Evolutionary conservation across 2,797 vertebrate species (phyloP).

Genomic region (Sebastolobus altivelis): DNA sequence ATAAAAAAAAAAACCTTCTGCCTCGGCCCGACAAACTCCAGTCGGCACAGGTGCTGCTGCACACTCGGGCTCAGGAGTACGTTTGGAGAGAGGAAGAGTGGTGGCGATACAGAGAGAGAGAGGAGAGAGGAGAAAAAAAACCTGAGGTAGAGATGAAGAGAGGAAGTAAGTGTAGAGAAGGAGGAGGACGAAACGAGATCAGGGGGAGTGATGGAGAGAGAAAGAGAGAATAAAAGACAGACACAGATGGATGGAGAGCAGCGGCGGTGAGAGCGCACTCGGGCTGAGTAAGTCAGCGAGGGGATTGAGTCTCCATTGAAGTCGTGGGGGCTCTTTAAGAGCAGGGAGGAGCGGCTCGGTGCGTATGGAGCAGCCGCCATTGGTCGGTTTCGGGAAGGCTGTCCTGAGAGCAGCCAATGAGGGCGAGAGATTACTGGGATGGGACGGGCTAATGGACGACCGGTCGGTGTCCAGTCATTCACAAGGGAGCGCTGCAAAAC

Average conservation of each 20-base stretch:
- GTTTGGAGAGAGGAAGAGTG: constrained; percentile 28
- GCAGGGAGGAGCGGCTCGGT: constrained; percentile 79
- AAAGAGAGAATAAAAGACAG: constrained; percentile 50
- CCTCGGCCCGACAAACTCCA: constrained; percentile 72
- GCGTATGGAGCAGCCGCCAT: constrained; percentile 82
- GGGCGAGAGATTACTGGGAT: constrained; percentile 45
- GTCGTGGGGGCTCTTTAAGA: constrained; percentile 89
- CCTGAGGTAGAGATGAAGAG: constrained; percentile 20
- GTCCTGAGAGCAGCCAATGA: constrained; percentile 84
- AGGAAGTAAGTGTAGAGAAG: constrained; percentile 27
- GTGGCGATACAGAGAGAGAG: neutral
- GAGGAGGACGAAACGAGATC: constrained; percentile 19
- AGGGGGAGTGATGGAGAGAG: constrained; percentile 42
- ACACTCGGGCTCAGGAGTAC: constrained; percentile 49
- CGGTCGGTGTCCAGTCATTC: constrained; percentile 76
- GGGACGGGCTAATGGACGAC: constrained; percentile 60
- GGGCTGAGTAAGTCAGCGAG: constrained; percentile 75
- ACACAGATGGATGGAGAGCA: constrained; percentile 66
- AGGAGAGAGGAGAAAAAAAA: constrained; percentile 11
- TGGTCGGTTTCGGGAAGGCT: constrained; percentile 83
- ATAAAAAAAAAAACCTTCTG: constrained; percentile 49
- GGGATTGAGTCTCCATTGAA: constrained; percentile 85
- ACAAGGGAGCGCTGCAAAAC: constrained; percentile 70
- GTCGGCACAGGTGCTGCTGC: constrained; percentile 76
- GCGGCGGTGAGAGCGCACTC: constrained; percentile 70